These are phyloP conservation scores for Porites australiensis DNA, from an alignment of 64 coral and sea anemone genomes.

Conservation along the genomic window DNA sequence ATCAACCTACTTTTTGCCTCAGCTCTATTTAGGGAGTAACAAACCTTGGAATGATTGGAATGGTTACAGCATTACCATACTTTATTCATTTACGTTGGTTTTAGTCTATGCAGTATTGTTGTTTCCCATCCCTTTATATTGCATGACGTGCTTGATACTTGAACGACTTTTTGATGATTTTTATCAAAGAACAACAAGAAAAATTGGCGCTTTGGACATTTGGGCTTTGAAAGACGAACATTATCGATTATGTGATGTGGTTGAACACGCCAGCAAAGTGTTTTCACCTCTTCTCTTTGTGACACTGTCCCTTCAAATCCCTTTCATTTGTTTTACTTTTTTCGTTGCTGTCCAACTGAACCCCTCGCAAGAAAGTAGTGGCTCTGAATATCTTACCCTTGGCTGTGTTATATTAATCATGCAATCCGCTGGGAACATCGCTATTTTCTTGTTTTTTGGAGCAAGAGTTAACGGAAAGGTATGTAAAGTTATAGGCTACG, in stretches of 20 bases:
- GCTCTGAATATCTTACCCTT: background rate
- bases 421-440: background rate
- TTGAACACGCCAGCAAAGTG: background rate
- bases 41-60: background rate
- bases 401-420: background rate
- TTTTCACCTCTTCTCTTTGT: background rate
- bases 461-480: constrained; percentile 7
- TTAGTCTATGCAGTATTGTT: background rate
- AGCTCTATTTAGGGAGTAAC: too few species aligned
- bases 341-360: background rate
- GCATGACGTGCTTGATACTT: background rate
- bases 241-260: background rate
- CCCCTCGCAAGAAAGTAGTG: background rate
- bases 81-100: background rate
- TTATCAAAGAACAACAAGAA: background rate
- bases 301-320: background rate
- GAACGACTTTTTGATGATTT: background rate
- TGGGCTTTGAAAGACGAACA: background rate
- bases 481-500: background rate
- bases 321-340: background rate
- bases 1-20: background rate
- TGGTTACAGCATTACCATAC: background rate
- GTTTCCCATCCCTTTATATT: background rate
- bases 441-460: constrained; percentile 5
- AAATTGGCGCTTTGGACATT: background rate